These are phyloP conservation scores for Drosophila simulans DNA, from an alignment of 1,140 invertebrate species.

Conservation along the genomic window DNA sequence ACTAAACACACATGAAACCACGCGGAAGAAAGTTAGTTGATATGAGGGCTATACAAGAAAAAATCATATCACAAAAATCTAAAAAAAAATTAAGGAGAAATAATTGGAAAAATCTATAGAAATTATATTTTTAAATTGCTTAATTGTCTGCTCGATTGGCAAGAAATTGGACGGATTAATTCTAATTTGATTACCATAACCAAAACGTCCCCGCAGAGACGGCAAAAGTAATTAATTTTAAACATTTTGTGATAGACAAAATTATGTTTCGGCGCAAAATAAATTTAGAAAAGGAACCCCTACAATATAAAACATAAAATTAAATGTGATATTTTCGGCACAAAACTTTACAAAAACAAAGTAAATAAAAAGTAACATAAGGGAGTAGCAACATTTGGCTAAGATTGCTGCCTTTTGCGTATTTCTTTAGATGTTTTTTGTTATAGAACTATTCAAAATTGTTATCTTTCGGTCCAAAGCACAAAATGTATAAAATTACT, in stretches of 20 bases:
- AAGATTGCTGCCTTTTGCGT: conserved; percentile 32
- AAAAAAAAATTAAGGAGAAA: conserved; percentile 11
- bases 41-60: conserved; percentile 34
- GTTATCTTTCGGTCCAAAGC: conserved; percentile 80
- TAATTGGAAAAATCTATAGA: conserved; percentile 23
- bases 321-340: conserved; percentile 84
- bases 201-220: conserved; percentile 51
- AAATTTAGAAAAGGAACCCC: conserved; percentile 24
- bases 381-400: conserved; percentile 45
- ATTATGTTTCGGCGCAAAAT: conserved; percentile 73
- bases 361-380: conserved; percentile 24
- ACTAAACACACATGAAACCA: conserved; percentile 7
- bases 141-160: conserved; percentile 38
- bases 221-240: conserved; percentile 74
- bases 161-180: conserved; percentile 23
- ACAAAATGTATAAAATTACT: conserved; percentile 83
- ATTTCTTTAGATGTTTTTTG: conserved; percentile 60
- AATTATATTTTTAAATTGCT: conserved; percentile 33
- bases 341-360: conserved; percentile 70
- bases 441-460: conserved; percentile 74
- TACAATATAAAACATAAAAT: conserved; percentile 56
- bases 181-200: conserved; percentile 41
- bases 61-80: conserved; percentile 63
- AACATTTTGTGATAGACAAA: conserved; percentile 84
- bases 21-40: conserved; percentile 20